Evolutionary conservation across 1,140 invertebrate species (phyloP).

Genomic region (Calephelis virginiensis): DNA sequence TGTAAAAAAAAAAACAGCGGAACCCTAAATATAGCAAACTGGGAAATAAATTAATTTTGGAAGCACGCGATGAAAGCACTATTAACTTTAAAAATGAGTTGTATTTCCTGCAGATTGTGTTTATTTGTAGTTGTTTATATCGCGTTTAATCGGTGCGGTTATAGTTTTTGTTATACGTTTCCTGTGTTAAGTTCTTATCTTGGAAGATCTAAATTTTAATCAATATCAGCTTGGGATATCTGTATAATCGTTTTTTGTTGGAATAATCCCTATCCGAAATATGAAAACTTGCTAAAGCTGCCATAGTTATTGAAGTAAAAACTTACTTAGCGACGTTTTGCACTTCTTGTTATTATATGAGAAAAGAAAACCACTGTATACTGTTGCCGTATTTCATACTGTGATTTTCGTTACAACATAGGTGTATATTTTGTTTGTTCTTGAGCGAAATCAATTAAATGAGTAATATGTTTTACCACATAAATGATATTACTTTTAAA

Average conservation of each 20-base stretch:
- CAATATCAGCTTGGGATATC: not conserved
- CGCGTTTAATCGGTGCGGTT: conserved; percentile 39
- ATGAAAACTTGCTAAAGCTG: too few species aligned
- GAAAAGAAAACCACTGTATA: too few species aligned
- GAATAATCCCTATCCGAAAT: too few species aligned
- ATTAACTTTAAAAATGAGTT: conserved; percentile 64
- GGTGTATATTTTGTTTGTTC: too few species aligned
- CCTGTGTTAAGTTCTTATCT: conserved; percentile 37
- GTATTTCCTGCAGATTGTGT: conserved; percentile 42
- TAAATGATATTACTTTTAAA: too few species aligned
- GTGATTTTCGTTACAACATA: too few species aligned
- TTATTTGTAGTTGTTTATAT: conserved; percentile 30
- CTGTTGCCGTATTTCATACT: too few species aligned
- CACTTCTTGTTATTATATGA: too few species aligned
- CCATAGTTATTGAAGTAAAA: not conserved
- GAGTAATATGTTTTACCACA: too few species aligned
- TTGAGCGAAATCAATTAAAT: too few species aligned
- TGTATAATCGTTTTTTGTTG: not conserved
- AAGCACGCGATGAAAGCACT: conserved; percentile 61
- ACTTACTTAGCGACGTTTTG: too few species aligned
- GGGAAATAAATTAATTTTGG: conserved; percentile 68
- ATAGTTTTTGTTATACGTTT: conserved; percentile 47
- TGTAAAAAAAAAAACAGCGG: conserved; percentile 15
- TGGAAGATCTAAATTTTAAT: not conserved
- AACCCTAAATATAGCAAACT: conserved; percentile 53